Conservation (phyloP, 1,140 invertebrate species). For the Dendrolimus punctatus region DNA sequence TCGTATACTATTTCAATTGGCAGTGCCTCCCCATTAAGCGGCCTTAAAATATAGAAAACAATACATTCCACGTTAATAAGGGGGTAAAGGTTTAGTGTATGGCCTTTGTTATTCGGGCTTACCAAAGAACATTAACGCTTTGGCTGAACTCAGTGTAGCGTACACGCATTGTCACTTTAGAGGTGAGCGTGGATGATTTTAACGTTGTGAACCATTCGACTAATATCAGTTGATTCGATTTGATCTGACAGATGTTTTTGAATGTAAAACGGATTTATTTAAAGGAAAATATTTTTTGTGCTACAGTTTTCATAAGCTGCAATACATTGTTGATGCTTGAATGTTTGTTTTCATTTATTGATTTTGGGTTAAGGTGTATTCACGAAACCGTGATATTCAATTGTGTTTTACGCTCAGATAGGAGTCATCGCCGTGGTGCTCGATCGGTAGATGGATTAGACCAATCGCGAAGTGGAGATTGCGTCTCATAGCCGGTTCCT, state of each 20-base stretch:
- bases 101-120: slow-evolving; percentile 29
- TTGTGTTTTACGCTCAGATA: no score
- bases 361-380: no score
- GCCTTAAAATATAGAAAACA: slow-evolving; percentile 66
- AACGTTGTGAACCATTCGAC: slow-evolving; percentile 27
- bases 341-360: no score
- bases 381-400: no score
- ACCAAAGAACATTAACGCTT: slow-evolving; percentile 48
- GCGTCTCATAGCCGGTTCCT: no score
- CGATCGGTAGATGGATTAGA: no score
- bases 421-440: no score
- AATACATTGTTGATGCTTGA: no score
- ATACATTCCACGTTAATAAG: slow-evolving; percentile 62
- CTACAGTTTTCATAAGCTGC: no score
- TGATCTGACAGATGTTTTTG: slow-evolving; percentile 46
- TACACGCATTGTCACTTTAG: slow-evolving; percentile 35
- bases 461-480: no score
- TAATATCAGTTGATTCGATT: slow-evolving; percentile 13
- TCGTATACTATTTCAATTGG: slow-evolving; percentile 12
- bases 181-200: slow-evolving; percentile 40
- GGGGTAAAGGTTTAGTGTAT: slow-evolving; percentile 53
- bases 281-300: no score
- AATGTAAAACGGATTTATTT: no score
- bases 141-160: slow-evolving; percentile 51
- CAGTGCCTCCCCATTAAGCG: slow-evolving; percentile 19